Evolutionary conservation across 2,797 vertebrate genomes (phyloP), one percentile per base, ranked within the genome.

Genomic region (Arrhamphus sclerolepis): DNA sequence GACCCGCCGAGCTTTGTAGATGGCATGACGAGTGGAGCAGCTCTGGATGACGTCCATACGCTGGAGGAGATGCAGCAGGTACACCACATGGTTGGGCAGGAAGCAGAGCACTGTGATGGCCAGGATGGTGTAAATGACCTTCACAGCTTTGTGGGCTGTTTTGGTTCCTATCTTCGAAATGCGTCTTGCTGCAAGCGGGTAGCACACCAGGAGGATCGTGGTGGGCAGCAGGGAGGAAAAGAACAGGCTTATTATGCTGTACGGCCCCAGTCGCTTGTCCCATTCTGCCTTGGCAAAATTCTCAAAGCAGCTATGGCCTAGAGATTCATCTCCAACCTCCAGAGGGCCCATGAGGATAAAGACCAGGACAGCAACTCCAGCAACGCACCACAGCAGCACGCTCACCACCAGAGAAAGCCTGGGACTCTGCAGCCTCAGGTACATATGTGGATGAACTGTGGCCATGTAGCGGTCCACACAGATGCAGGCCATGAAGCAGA

Each of bases 21-120:
- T 92, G 19, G 20, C 26, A 2, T 4, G 5, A 1, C 44, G 48
- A 0, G 56, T 1, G 0, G 48, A 3, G 74, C 88, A 78, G 18
- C 72, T 51, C 18, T 22, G 55, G 41, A 93, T 90, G 3, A 82
- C 0, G 0, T 20, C 31, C 17, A 70, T 6, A 5, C 90, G 90
- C 14, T 72, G 64, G 0, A 96, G 73, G 1, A 94, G 66, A 53
- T 93, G 86, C 62, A 95, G 78, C 38, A 96, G 74, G 70, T 94
- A 92, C 0, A 91, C 78, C 4, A 94, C 19, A 0, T 94, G 92
- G 28, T 91, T 92, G 0, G 95, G 95, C 19, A 96, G 61, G 69
- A 96, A 96, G 87, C 94, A 96, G 46, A 95, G 21, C 18, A 90
- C 17, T 0, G 87, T 95, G 62, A 96, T 94, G 39, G 80, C 80